A percentile compares a stretch with the other conserved stretches of the same genome.
These are phyloP conservation scores for Piprites chloris DNA, from an alignment of 2,113 vertebrate species.

Conservation along the genomic window DNA sequence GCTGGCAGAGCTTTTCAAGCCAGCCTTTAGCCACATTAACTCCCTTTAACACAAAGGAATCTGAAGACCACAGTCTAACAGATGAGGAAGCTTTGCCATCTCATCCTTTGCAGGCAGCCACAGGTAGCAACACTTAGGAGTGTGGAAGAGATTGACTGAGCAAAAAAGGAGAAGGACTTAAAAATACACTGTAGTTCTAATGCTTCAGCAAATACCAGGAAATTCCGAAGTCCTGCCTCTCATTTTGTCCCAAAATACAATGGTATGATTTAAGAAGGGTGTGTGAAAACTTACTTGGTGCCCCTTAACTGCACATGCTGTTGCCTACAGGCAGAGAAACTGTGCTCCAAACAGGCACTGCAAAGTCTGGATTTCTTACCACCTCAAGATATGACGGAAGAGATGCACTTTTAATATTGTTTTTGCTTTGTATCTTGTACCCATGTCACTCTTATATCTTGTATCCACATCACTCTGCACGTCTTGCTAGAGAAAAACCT, in stretches of 20 bases:
- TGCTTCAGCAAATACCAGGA: conserved; percentile 20
- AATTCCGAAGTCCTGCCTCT: background rate
- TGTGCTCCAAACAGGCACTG: background rate
- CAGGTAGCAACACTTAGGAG: background rate
- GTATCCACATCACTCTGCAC: background rate
- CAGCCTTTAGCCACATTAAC: background rate
- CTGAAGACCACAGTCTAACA: background rate
- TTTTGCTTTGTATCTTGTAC: background rate
- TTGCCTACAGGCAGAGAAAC: background rate
- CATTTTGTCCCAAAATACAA: conserved; percentile 31
- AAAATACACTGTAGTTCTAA: background rate
- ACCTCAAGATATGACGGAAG: background rate
- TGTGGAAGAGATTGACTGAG: background rate
- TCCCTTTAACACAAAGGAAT: background rate
- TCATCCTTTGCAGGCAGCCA: background rate
- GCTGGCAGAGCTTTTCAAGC: background rate
- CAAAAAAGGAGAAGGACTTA: background rate
- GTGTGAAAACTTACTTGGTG: background rate
- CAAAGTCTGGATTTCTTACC: background rate
- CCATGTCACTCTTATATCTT: background rate
- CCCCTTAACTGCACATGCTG: background rate
- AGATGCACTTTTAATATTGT: background rate
- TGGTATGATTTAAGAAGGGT: background rate
- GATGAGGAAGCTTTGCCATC: background rate
- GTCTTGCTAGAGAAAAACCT: background rate